Conservation (phyloP, 1,140 invertebrate genomes). For the Cydia amplana region DNA sequence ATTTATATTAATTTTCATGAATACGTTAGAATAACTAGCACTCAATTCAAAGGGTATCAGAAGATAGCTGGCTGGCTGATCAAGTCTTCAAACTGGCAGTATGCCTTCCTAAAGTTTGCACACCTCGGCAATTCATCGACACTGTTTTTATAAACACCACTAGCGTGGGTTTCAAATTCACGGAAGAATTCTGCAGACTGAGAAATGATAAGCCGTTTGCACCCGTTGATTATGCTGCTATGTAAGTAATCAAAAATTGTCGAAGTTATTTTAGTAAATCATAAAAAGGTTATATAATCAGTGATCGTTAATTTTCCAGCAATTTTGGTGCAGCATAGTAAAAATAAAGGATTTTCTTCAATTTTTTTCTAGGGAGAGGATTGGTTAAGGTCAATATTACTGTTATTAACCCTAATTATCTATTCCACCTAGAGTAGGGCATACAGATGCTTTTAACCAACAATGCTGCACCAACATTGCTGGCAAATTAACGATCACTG, state of each 20-base stretch:
- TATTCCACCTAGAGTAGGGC: too few species aligned
- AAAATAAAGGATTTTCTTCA: too few species aligned
- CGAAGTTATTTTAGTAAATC: not conserved
- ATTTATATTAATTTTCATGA: too few species aligned
- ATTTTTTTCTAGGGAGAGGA: too few species aligned
- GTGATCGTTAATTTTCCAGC: too few species aligned
- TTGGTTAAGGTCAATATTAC: too few species aligned
- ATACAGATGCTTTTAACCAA: too few species aligned
- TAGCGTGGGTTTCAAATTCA: slow-evolving; percentile 48
- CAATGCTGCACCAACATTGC: too few species aligned
- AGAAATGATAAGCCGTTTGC: slow-evolving; percentile 61
- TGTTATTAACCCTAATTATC: too few species aligned
- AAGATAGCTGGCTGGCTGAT: not conserved
- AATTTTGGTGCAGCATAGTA: too few species aligned
- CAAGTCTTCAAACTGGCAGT: slow-evolving; percentile 44
- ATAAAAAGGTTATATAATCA: too few species aligned
- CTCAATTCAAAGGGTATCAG: slow-evolving; percentile 41
- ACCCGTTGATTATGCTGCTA: slow-evolving; percentile 47
- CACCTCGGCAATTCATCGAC: slow-evolving; percentile 46
- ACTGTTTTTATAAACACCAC: slow-evolving; percentile 46
- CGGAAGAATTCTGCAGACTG: slow-evolving; percentile 53
- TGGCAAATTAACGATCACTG: too few species aligned
- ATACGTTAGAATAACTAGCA: not conserved
- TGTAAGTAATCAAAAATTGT: slow-evolving; percentile 43
- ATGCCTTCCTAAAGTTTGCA: slow-evolving; percentile 61